Percentiles rank a stretch among this genome's conserved stretches.
phyloP scores from a whole-genome alignment of 1,140 invertebrate genomes.

The Drosophila neocordata region DNA sequence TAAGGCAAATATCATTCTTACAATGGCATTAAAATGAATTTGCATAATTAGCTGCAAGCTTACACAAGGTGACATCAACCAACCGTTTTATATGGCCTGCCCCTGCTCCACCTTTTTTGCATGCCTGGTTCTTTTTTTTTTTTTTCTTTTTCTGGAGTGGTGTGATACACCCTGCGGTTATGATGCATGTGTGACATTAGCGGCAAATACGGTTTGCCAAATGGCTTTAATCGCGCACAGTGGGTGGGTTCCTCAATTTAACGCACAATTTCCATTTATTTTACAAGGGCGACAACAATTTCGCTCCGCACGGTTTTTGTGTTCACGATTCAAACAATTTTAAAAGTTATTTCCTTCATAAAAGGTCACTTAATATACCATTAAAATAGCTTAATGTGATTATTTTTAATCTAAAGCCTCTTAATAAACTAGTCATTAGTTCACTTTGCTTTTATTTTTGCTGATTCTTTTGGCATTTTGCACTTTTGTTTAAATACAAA shows the following conservation, averaged over 20 bases:
- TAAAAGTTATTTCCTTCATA: background rate
- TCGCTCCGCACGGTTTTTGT: background rate
- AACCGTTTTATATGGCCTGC: no score
- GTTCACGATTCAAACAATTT: background rate
- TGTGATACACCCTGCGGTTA: constrained; percentile 38
- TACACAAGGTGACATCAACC: constrained; percentile 29
- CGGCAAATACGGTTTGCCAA: constrained; percentile 37
- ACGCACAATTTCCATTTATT: no score
- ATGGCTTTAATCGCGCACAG: constrained; percentile 34
- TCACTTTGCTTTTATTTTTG: background rate
- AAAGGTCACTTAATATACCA: background rate
- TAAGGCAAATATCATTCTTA: constrained; percentile 58
- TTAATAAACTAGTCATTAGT: no score
- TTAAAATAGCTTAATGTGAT: background rate
- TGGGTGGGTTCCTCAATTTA: constrained; percentile 29
- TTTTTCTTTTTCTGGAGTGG: background rate
- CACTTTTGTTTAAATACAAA: background rate
- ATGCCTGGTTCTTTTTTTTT: no score
- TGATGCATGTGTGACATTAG: constrained; percentile 70
- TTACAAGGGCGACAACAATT: no score
- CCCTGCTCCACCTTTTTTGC: no score
- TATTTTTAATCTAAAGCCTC: background rate
- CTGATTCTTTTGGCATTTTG: background rate
- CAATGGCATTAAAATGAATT: constrained; percentile 70
- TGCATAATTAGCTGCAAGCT: constrained; percentile 70